Percentiles rank a stretch among this genome's conserved stretches.
phyloP scores from a whole-genome alignment of 2,113 vertebrate species.

The Pomatorhinus ruficollis region DNA sequence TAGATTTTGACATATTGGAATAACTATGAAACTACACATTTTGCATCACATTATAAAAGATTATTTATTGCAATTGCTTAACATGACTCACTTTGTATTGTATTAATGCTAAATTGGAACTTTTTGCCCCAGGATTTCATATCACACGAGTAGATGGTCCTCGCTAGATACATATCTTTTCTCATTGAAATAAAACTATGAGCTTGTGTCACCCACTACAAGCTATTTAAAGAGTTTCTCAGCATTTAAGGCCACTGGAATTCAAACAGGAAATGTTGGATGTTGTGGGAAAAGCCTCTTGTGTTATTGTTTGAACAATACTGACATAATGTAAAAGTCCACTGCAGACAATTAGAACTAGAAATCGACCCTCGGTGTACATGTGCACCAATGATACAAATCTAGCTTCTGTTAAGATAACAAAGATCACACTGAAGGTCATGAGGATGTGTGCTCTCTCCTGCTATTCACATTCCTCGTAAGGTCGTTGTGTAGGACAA shows the following conservation, averaged over 20 bases:
- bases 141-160: background rate
- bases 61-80: background rate
- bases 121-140: background rate
- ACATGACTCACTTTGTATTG: background rate
- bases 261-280: constrained; percentile 53
- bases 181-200: constrained; percentile 4
- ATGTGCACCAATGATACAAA: background rate
- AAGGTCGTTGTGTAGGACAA: background rate
- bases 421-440: background rate
- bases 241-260: constrained; percentile 16
- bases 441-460: background rate
- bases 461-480: background rate
- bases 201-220: background rate
- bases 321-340: background rate
- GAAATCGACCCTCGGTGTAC: background rate
- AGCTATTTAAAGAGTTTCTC: constrained; percentile 48
- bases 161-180: background rate
- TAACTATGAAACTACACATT: background rate
- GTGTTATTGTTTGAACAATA: constrained; percentile 28
- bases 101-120: background rate
- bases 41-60: background rate
- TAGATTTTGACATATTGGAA: background rate
- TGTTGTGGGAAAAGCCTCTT: constrained; percentile 54
- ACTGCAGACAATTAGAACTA: background rate
- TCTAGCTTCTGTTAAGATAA: background rate